Evolutionary conservation across 2,888 invertebrate genomes (phyloP).

Genomic region (Drosophila longiperda): DNA sequence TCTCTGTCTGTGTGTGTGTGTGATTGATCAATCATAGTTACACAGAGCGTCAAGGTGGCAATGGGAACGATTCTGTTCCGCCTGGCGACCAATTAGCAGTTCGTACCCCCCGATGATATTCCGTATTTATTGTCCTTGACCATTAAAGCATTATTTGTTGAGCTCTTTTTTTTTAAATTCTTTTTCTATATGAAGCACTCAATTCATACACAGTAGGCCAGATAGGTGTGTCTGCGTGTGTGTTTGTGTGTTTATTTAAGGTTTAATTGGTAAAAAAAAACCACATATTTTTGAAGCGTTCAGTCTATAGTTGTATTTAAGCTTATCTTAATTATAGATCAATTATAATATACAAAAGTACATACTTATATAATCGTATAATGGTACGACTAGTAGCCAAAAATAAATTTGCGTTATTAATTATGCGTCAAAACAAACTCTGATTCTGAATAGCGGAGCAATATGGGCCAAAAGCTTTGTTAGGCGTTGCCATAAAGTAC

Average conservation of each 20-base stretch:
- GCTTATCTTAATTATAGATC: conserved; percentile 79
- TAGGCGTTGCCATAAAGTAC: background rate
- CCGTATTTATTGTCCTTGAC: conserved; percentile 38
- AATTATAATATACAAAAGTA: conserved; percentile 63
- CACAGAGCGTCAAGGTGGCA: conserved; percentile 27
- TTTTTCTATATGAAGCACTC: conserved; percentile 31
- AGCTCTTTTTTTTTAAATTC: conserved; percentile 14
- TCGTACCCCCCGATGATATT: conserved; percentile 25
- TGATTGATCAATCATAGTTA: conserved; percentile 56
- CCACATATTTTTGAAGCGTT: conserved; percentile 33
- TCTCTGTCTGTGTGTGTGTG: conserved; percentile 21
- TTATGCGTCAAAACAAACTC: conserved; percentile 54
- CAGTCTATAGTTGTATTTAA: conserved; percentile 59
- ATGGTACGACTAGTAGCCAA: conserved; percentile 44
- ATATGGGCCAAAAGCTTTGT: background rate
- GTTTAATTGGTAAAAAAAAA: conserved; percentile 62
- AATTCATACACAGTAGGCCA: conserved; percentile 4
- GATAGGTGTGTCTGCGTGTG: conserved; percentile 5
- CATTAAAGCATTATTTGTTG: conserved; percentile 30
- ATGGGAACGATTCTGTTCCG: conserved; percentile 33
- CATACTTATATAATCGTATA: conserved; percentile 39
- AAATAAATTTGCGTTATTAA: conserved; percentile 41
- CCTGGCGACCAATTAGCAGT: conserved; percentile 45
- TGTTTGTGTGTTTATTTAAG: conserved; percentile 34
- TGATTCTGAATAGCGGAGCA: conserved; percentile 13